These are phyloP conservation scores for Elanus axillaris DNA, from an alignment of 2,113 vertebrate genomes.

Conservation along the genomic window DNA sequence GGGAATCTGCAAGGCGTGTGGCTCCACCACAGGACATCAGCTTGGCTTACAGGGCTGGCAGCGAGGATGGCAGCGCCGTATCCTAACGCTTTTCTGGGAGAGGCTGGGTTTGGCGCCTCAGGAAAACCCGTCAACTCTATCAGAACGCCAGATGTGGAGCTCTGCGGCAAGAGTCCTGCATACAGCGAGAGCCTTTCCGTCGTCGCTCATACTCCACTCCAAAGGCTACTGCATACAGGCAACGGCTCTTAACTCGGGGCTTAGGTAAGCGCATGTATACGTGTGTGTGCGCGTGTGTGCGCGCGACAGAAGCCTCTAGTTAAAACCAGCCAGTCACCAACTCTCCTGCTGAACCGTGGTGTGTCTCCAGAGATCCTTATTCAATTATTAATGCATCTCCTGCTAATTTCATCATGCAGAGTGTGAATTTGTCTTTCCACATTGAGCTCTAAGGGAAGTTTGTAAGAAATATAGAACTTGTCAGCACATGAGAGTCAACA, in stretches of 20 bases:
- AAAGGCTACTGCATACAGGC: neutral
- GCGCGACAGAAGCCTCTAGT: neutral
- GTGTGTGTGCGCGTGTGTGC: too few species aligned
- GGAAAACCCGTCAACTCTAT: neutral
- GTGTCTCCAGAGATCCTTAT: constrained; percentile 30
- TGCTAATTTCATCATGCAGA: constrained; percentile 59
- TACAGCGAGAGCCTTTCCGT: neutral
- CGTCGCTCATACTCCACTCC: neutral
- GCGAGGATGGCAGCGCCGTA: neutral
- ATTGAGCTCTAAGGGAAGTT: constrained; percentile 36
- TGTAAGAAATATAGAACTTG: constrained; percentile 50
- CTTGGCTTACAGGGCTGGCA: neutral
- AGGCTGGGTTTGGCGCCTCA: neutral
- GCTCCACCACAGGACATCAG: neutral
- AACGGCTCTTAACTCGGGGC: neutral
- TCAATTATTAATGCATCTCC: constrained; percentile 58
- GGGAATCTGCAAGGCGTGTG: neutral
- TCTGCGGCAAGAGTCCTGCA: neutral
- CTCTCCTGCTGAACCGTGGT: neutral
- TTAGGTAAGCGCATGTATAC: neutral
- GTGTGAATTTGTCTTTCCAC: constrained; percentile 52
- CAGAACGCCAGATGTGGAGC: neutral
- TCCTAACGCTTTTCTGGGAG: neutral
- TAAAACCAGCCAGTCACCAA: constrained; percentile 14
- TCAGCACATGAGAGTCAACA: constrained; percentile 44